A percentile compares a stretch with the other conserved stretches of the same genome.
phyloP scores from a whole-genome alignment of 2,888 invertebrate genomes.

The Cataglyphis cursor region DNA sequence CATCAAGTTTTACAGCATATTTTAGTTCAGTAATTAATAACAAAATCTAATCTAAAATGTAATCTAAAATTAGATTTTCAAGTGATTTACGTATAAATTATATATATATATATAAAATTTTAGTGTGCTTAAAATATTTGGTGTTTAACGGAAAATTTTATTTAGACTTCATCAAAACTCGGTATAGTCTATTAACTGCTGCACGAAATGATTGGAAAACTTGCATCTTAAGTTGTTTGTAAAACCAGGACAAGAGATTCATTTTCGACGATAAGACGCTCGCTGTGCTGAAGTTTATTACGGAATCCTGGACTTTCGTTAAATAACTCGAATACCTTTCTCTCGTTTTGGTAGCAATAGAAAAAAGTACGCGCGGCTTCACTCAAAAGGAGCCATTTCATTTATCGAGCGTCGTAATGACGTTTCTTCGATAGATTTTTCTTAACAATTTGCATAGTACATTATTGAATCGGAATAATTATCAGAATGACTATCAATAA shows the following conservation, averaged over 20 bases:
- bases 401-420: conserved; percentile 9
- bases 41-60: conserved; percentile 5
- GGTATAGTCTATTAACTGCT: background rate
- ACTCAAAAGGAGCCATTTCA: conserved; percentile 35
- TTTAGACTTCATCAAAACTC: conserved; percentile 3
- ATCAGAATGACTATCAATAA: background rate
- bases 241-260: conserved; percentile 40
- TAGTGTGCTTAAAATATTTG: background rate
- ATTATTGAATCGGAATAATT: conserved; percentile 6
- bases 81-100: background rate
- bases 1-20: background rate
- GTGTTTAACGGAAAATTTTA: background rate
- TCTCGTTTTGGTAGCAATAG: conserved; percentile 16
- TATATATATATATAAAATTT: background rate
- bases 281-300: conserved; percentile 30
- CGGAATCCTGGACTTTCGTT: conserved; percentile 30
- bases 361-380: conserved; percentile 18
- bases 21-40: background rate
- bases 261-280: conserved; percentile 27
- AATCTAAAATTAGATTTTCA: background rate
- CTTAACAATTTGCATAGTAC: background rate
- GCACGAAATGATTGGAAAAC: conserved; percentile 15
- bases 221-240: conserved; percentile 31
- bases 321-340: conserved; percentile 36
- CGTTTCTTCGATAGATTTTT: conserved; percentile 5